Percentiles rank a stretch among this genome's conserved stretches.
Conservation (phyloP, 2,797 vertebrate species). For the Sebastes hubbsi region DNA sequence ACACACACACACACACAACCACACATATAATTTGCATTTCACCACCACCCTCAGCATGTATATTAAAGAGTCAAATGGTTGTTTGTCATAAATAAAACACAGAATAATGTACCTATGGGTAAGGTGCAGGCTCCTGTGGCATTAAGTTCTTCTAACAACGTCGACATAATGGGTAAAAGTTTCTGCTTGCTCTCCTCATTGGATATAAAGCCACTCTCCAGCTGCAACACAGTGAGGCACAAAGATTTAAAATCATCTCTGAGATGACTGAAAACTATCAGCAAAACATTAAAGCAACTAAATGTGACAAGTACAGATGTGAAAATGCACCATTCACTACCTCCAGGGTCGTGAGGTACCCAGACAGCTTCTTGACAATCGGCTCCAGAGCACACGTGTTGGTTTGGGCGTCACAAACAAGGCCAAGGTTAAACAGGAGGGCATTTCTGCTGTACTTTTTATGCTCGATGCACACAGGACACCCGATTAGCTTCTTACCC, state of each 20-base stretch:
- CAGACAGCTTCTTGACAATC: constrained; percentile 97
- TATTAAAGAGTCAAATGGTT: background rate
- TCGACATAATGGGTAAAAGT: constrained; percentile 95
- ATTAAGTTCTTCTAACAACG: constrained; percentile 94
- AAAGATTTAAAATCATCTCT: background rate
- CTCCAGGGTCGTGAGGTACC: constrained; percentile 97
- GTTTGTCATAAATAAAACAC: background rate
- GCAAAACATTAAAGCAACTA: background rate
- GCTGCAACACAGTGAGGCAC: constrained; percentile 74
- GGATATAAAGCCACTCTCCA: constrained; percentile 97
- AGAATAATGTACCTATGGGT: constrained; percentile 89
- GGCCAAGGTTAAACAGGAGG: constrained; percentile 95
- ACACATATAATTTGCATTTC: background rate
- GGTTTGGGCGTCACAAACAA: constrained; percentile 93
- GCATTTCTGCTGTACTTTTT: constrained; percentile 98
- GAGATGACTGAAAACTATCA: background rate
- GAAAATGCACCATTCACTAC: constrained; percentile 64
- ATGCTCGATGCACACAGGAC: constrained; percentile 97
- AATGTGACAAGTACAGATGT: background rate
- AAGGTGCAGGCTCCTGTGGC: constrained; percentile 94
- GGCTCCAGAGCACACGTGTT: constrained; percentile 97
- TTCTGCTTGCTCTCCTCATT: constrained; percentile 98
- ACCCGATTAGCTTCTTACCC: constrained; percentile 98
- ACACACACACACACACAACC: background rate
- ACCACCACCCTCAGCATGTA: background rate